Conservation (phyloP, 2,113 vertebrate genomes). For the Cervus canadensis region DNA sequence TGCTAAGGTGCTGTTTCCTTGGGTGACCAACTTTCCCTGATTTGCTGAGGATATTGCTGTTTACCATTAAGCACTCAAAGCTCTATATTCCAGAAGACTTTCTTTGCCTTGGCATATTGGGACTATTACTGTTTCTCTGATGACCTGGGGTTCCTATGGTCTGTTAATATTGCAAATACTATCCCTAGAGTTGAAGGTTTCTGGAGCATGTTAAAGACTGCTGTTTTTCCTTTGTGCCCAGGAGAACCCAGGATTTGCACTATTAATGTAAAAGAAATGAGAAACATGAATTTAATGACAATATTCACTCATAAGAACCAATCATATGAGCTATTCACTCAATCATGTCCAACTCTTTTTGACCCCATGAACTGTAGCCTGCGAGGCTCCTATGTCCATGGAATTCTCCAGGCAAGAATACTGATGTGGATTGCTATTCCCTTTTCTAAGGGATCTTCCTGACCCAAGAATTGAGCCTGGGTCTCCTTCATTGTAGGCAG, state of each 20-base stretch:
- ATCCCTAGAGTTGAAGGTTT: background rate
- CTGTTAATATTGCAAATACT: background rate
- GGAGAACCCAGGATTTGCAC: background rate
- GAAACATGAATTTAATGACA: background rate
- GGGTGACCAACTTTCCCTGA: background rate
- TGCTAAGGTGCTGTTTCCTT: background rate
- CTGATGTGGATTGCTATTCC: background rate
- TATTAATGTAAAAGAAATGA: background rate
- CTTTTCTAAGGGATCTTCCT: background rate
- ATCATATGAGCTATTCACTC: background rate
- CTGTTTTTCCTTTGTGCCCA: background rate
- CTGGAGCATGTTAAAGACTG: background rate
- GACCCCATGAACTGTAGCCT: background rate
- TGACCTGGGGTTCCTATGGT: background rate
- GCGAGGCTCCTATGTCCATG: background rate
- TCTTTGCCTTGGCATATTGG: background rate
- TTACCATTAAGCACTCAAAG: background rate
- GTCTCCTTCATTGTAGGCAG: background rate
- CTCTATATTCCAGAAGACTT: background rate
- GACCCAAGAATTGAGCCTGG: background rate
- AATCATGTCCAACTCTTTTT: background rate
- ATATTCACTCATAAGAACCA: background rate
- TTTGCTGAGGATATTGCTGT: background rate
- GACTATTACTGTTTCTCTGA: background rate
- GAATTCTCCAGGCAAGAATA: background rate